Percentiles rank a stretch among this genome's conserved stretches.
Conservation (phyloP, 2,113 vertebrate species). For the Promerops cafer region DNA sequence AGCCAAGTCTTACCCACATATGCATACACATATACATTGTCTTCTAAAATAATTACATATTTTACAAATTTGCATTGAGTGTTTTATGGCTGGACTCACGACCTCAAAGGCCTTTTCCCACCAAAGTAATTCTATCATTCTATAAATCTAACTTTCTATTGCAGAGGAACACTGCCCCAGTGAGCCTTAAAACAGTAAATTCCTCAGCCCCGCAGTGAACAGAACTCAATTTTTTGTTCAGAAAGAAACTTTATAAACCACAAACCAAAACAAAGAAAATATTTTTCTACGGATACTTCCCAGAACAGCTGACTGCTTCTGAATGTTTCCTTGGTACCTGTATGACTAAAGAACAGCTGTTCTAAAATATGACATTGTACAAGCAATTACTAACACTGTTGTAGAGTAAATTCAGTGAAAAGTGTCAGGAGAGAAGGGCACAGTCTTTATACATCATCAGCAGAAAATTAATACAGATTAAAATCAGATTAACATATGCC, state of each 20-base stretch:
- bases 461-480: constrained; percentile 28
- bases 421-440: constrained; percentile 6
- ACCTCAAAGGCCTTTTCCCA: background rate
- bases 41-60: background rate
- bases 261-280: background rate
- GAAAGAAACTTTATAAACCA: background rate
- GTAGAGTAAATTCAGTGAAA: background rate
- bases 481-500: background rate
- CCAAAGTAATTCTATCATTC: background rate
- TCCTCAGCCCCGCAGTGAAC: background rate
- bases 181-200: background rate
- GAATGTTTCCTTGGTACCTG: background rate
- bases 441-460: background rate
- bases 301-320: background rate
- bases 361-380: background rate
- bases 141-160: background rate
- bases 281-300: background rate
- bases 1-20: background rate
- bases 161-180: background rate
- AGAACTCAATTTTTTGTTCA: background rate
- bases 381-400: background rate
- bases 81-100: background rate
- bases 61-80: background rate
- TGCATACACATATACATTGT: background rate
- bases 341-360: constrained; percentile 29